Base-by-base conservation (phyloP, 2,797 vertebrate species). In the Melanotaenia parkinsoni region DNA sequence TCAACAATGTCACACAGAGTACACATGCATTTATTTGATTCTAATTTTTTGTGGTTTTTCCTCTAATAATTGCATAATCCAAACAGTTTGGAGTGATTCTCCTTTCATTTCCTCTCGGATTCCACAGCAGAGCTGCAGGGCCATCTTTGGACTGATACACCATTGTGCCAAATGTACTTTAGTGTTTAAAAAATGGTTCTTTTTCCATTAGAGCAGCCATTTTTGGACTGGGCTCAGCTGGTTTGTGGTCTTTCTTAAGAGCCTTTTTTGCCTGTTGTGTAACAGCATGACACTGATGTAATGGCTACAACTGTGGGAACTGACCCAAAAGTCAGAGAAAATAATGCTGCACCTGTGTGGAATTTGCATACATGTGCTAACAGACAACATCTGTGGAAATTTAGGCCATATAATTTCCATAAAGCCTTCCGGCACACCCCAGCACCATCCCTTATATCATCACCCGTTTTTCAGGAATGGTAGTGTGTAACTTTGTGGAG, bases 171-270 rank as follows among this genome's bases (percentile, higher is more conserved):
- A 71, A 58, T 60, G 56, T 43, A 40, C 79, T 82, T 80, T 5
- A 83, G 75, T 71, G 65, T 81, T 77, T 69, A 47, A 79, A 73
- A 77, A 88, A 86, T 72, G 81, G 58, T 54, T 75, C 47, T 72
- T 65, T 74, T 43, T 70, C 63, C 70, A 13, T 72, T 30, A 63
- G 62, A 74, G 45, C 20, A n/a, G 77, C 70, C 76, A 67, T 83
- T 81, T 86, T 72, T 72, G 77, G 82, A 72, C 70, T 18, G 0
- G 35, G 60, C 65, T 88, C 80, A 74, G 70, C 61, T 69, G 79
- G 57, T 83, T 71, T 57, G 45, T 5, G 24, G 63, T 6, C 47
- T 20, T 32, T 74, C 40, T 43, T n/a, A 16, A 67, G 72, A 72
- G 69, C 47, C 20, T 58, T 30, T 67, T 7, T 8, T 63, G 65